Base-by-base conservation (phyloP, 2,888 invertebrate species). In the Amblyjoppa fuscipennis region DNA sequence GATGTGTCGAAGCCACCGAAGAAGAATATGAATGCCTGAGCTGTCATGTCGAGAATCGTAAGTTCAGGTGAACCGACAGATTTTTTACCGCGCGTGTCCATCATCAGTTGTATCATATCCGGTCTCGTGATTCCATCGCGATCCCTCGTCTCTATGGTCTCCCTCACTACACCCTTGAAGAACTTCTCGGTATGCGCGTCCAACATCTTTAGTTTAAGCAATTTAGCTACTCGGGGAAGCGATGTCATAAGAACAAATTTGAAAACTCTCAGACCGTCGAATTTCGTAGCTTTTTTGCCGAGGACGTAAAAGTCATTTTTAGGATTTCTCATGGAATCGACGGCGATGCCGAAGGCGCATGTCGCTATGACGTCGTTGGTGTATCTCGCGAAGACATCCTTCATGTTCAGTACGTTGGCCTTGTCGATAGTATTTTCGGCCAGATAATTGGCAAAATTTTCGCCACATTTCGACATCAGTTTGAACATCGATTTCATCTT, bases 21-120 rank as follows among this genome's bases (percentile, higher is more conserved):
- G 82, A 91, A 89, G 81, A 91, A 91, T n/a, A 88, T 41, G 34
- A 90, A 89, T 0, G 95, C 95, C 90, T 95, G 95, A 0, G 95
- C 94, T 0, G 94, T 89, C 3, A 95, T 89, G 53, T 95, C 94
- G 0, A 91, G 90, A 49, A 83, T 74, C 16, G 31, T 80, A 3
- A 88, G 73, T 13, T 87, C 53, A 0, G 75, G 61, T 68, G 41
- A 41, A 41, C 41, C 41, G 41, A 41, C 11, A 41, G 41, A 9
- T 41, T 11, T 11, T 56, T 2, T 28, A 16, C 4, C 28, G 41
- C 25, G 34, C 11, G 31, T 25, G 16, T 20, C 13, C 9, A 56
- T 20, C 56, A 56, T 56, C 56, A 56, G 25, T 25, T 56, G 56
- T 6, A 56, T 3, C 56, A 56, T 56, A 56, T 56, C 56, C 9